phyloP scores from a whole-genome alignment of 2,113 vertebrate genomes.

The Zosterops hypoxanthus region DNA sequence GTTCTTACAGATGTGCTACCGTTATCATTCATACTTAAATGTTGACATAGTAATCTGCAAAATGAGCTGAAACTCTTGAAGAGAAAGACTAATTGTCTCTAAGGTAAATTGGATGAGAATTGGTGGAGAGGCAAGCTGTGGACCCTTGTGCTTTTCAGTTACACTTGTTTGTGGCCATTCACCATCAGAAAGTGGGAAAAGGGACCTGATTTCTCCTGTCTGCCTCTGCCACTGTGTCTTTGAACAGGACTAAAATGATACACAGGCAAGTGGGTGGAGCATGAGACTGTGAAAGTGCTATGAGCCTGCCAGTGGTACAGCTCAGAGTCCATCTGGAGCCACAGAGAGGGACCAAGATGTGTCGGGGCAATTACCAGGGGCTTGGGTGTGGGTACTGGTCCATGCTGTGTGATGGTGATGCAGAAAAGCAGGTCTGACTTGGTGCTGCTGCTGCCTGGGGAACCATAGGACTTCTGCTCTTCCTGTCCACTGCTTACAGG shows the following conservation, averaged over 20 bases:
- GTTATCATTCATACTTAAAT: neutral
- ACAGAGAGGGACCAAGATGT: neutral
- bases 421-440: neutral
- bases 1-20: neutral
- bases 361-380: rapidly evolving
- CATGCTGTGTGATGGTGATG: rapidly evolving
- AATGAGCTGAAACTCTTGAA: neutral
- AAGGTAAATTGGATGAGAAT: neutral
- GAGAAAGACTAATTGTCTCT: neutral
- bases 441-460: neutral
- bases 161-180: neutral
- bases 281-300: no score
- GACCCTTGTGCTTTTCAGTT: neutral
- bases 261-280: no score
- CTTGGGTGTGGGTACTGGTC: rapidly evolving
- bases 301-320: no score
- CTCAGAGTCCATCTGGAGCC: neutral
- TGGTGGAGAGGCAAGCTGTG: neutral
- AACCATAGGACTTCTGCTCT: neutral
- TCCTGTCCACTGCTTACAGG: rapidly evolving
- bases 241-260: neutral
- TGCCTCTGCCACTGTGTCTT: neutral
- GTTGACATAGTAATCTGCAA: neutral
- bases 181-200: neutral
- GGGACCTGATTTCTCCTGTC: neutral